Conservation (phyloP, 1,140 invertebrate genomes). For the Plutomurus gul region DNA sequence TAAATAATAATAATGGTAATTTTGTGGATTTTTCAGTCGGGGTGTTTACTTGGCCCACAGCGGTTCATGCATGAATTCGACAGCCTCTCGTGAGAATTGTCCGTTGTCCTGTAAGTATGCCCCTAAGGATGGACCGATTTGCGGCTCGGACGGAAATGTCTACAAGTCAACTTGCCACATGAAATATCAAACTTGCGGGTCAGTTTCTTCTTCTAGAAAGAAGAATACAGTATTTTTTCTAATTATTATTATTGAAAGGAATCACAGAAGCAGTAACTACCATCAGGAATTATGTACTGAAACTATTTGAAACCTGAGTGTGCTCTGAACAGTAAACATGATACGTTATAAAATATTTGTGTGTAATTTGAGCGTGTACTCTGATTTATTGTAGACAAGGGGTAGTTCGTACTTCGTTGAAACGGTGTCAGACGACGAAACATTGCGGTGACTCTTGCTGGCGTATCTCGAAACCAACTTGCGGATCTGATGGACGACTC, state of each 20-base stretch:
- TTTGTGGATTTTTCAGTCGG: constrained; percentile 60
- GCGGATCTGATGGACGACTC: constrained; percentile 86
- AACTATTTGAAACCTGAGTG: too few relatives aligned
- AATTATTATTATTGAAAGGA: too few relatives aligned
- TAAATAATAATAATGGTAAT: not conserved
- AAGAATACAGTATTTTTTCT: too few relatives aligned
- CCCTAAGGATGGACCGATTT: constrained; percentile 83
- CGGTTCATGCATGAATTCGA: constrained; percentile 85
- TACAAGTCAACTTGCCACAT: constrained; percentile 93
- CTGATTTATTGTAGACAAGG: constrained; percentile 56
- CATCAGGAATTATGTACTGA: too few relatives aligned
- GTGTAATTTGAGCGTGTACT: not conserved
- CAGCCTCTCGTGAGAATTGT: constrained; percentile 82
- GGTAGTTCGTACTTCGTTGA: constrained; percentile 76
- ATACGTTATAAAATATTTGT: too few relatives aligned
- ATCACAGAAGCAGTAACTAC: too few relatives aligned
- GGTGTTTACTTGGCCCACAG: constrained; percentile 75
- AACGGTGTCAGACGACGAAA: constrained; percentile 87
- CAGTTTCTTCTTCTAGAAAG: too few relatives aligned
- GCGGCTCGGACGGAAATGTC: constrained; percentile 86
- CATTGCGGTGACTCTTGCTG: constrained; percentile 88
- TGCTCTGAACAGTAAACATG: too few relatives aligned
- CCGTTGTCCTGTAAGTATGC: constrained; percentile 81
- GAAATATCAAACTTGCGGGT: constrained; percentile 87
- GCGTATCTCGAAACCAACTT: constrained; percentile 84